phyloP scores from a whole-genome alignment of 2,888 invertebrate genomes.

The Aelia acuminata region DNA sequence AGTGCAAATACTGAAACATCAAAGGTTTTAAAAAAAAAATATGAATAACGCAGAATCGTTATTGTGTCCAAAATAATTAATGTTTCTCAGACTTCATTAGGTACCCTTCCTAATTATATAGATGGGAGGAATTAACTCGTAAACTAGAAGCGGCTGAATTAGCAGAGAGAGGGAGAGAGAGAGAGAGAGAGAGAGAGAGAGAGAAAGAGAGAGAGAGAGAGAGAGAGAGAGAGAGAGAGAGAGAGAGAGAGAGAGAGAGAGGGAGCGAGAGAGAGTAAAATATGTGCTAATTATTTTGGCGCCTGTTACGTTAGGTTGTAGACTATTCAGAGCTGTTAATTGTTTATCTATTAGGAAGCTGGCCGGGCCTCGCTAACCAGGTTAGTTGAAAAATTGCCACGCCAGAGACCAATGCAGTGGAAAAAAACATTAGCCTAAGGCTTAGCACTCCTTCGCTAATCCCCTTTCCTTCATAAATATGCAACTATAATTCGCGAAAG shows the following conservation, averaged over 20 bases:
- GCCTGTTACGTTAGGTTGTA: conserved; percentile 35
- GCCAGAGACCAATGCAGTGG: background rate
- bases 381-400: conserved; percentile 33
- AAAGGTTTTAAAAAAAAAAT: background rate
- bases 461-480: conserved; percentile 29
- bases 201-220: too few relatives aligned
- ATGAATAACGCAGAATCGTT: background rate
- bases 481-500: background rate
- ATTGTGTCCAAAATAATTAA: background rate
- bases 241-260: too few relatives aligned
- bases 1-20: too few relatives aligned
- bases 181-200: too few relatives aligned
- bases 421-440: conserved; percentile 5
- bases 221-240: too few relatives aligned
- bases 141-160: background rate
- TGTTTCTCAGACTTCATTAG: background rate
- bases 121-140: background rate
- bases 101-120: background rate
- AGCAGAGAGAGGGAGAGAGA: too few relatives aligned
- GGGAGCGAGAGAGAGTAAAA: background rate
- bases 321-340: background rate
- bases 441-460: background rate
- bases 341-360: conserved; percentile 28
- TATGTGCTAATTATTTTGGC: conserved; percentile 20
- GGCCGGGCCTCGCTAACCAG: background rate